These are phyloP conservation scores for Leptogaster cylindrica DNA, from an alignment of 2,888 invertebrate species.

Conservation along the genomic window DNA sequence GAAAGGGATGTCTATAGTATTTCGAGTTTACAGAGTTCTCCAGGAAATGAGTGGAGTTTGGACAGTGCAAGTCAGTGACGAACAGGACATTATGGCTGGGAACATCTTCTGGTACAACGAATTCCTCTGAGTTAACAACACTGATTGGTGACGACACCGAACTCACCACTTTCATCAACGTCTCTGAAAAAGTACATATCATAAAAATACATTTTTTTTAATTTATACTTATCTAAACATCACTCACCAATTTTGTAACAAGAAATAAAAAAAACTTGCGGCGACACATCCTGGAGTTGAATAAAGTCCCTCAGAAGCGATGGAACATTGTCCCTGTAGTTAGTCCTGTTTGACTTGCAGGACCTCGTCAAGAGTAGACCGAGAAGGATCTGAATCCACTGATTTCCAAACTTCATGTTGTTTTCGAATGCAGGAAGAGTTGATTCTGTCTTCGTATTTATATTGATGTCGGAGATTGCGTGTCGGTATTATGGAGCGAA, in stretches of 20 bases:
- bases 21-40: neutral
- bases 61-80: conserved; percentile 36
- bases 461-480: too few relatives aligned
- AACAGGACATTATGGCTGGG: neutral
- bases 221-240: neutral
- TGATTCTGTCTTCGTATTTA: too few relatives aligned
- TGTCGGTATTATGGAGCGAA: too few relatives aligned
- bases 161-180: neutral
- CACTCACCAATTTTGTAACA: neutral
- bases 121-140: neutral
- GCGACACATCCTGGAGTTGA: too few relatives aligned
- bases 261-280: neutral
- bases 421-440: too few relatives aligned
- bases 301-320: too few relatives aligned
- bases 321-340: too few relatives aligned
- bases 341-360: too few relatives aligned
- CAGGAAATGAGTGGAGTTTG: neutral
- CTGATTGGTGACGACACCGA: neutral
- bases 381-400: too few relatives aligned
- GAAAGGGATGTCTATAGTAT: conserved; percentile 26
- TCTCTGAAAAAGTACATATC: neutral
- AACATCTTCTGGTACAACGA: neutral
- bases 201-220: neutral
- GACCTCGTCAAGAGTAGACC: too few relatives aligned
- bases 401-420: too few relatives aligned